Conservation (phyloP, 1,140 invertebrate genomes). For the Xylocopa sonorina region DNA sequence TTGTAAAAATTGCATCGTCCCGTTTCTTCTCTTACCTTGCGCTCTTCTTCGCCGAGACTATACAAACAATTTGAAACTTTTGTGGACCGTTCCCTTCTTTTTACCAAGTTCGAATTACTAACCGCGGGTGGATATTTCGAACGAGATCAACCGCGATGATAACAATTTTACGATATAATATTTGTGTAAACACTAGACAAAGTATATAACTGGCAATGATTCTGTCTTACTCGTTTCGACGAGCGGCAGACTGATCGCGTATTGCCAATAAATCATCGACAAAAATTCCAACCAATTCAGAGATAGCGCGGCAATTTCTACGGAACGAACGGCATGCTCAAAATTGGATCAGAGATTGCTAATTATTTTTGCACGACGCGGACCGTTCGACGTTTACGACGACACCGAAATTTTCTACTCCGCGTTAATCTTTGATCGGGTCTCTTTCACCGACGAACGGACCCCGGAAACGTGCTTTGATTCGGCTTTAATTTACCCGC, state of each 20-base stretch:
- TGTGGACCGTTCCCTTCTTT: background rate
- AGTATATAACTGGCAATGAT: no score
- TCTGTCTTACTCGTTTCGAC: no score
- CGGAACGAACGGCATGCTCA: background rate
- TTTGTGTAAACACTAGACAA: no score
- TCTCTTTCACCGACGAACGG: background rate
- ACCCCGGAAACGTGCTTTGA: background rate
- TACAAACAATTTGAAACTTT: background rate
- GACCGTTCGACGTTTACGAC: constrained; percentile 56
- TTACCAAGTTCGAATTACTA: no score
- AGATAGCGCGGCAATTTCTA: constrained; percentile 29
- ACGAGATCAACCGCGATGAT: no score
- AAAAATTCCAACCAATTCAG: constrained; percentile 9
- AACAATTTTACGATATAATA: no score
- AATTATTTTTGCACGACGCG: constrained; percentile 55
- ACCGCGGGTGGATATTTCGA: no score
- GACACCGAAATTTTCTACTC: constrained; percentile 35
- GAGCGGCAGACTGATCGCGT: background rate
- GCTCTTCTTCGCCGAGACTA: no score
- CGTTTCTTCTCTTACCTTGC: no score
- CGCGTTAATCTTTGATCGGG: constrained; percentile 39
- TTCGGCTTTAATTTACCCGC: constrained; percentile 15
- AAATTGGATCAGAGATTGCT: constrained; percentile 59
- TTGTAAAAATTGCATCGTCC: constrained; percentile 32
- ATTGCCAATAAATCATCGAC: constrained; percentile 34